Percentiles rank a stretch among this genome's conserved stretches.
Evolutionary conservation across 2,888 invertebrate genomes (phyloP).

Genomic region (Hypercompe scribonia): DNA sequence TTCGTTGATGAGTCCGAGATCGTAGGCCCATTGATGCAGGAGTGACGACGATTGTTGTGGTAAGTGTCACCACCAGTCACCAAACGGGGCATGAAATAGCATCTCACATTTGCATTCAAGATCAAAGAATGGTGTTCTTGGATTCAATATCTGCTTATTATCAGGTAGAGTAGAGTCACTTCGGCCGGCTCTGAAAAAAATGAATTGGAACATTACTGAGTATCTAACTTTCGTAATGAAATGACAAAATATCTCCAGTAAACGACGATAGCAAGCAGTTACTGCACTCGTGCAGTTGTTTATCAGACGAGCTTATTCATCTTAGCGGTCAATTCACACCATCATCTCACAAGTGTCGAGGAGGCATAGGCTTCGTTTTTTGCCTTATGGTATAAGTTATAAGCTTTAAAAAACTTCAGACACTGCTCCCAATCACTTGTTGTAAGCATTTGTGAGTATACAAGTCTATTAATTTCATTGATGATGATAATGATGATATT

Average conservation of each 20-base stretch:
- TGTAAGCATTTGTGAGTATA: neutral
- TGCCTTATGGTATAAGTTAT: constrained; percentile 54
- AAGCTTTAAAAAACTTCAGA: neutral
- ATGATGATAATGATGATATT: too few species aligned
- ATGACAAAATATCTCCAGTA: constrained; percentile 66
- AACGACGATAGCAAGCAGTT: constrained; percentile 75
- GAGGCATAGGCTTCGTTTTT: constrained; percentile 75
- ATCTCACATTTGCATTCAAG: too few species aligned
- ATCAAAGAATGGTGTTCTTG: too few species aligned
- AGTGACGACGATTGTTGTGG: too few species aligned
- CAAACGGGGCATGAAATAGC: too few species aligned
- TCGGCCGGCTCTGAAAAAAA: too few species aligned
- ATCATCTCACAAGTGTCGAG: constrained; percentile 81
- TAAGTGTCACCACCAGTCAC: too few species aligned
- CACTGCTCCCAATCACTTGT: neutral
- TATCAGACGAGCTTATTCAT: constrained; percentile 82
- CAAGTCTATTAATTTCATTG: neutral
- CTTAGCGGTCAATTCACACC: constrained; percentile 84
- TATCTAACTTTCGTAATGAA: constrained; percentile 43
- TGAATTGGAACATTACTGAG: constrained; percentile 4
- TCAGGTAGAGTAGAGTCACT: too few species aligned
- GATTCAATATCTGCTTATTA: too few species aligned
- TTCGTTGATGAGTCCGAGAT: too few species aligned
- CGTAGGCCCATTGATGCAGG: too few species aligned
- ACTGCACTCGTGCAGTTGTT: constrained; percentile 79